Conservation (phyloP, 1,140 invertebrate genomes). For the Cherax destructor region DNA sequence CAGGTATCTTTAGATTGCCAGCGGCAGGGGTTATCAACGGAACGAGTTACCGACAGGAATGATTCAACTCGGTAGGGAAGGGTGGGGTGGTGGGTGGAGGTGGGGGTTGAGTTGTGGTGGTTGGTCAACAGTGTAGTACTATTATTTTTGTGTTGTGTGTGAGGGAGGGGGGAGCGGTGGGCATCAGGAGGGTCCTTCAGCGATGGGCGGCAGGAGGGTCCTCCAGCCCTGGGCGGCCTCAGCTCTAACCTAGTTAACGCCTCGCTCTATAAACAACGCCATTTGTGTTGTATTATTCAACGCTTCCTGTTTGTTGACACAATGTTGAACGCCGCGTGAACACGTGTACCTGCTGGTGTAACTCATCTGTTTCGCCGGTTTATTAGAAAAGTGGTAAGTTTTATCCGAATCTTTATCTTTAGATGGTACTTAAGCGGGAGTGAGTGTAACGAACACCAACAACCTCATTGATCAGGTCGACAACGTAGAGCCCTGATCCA, state of each 20-base stretch:
- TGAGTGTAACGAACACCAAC: too few species aligned
- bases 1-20: too few species aligned
- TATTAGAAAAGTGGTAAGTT: too few species aligned
- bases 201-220: background rate
- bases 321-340: background rate
- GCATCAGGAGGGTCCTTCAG: too few species aligned
- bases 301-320: background rate
- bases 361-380: too few species aligned
- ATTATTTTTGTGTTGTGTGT: conserved; percentile 5
- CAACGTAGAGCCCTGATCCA: too few species aligned
- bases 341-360: background rate
- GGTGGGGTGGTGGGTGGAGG: background rate
- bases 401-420: too few species aligned
- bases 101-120: background rate
- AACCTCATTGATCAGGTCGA: too few species aligned
- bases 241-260: background rate
- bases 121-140: background rate
- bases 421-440: too few species aligned
- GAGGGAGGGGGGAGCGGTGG: background rate
- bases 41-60: background rate
- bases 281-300: background rate
- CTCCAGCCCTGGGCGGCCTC: background rate
- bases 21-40: background rate
- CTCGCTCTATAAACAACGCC: background rate
- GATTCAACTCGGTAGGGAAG: background rate